These are phyloP conservation scores for Microctonus hyperodae DNA, from an alignment of 2,888 invertebrate species.

Conservation along the genomic window DNA sequence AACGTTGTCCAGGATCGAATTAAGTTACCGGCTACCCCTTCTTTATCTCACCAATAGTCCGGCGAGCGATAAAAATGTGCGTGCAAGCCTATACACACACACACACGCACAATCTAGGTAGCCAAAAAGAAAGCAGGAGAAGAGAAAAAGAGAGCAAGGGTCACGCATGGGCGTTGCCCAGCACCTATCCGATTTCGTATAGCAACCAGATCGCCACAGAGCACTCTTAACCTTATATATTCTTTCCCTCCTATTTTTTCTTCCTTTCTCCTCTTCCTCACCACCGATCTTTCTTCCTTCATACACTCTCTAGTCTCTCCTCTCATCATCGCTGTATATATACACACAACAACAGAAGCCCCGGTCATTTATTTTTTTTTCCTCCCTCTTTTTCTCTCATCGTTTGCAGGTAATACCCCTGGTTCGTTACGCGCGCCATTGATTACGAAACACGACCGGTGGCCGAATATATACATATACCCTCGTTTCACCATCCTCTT, in stretches of 20 bases:
- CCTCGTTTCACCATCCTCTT: no score
- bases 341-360: background rate
- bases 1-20: slow-evolving; percentile 32
- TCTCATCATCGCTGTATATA: slow-evolving; percentile 1
- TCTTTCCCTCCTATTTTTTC: slow-evolving; percentile 28
- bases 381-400: slow-evolving; percentile 34
- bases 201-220: slow-evolving; percentile 32
- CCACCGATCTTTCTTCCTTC: slow-evolving; percentile 13
- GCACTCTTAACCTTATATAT: slow-evolving; percentile 46
- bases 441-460: slow-evolving; percentile 45
- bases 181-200: slow-evolving; percentile 56
- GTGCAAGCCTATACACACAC: no score
- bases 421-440: slow-evolving; percentile 51
- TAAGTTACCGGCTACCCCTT: slow-evolving; percentile 44
- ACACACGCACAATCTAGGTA: slow-evolving; percentile 1
- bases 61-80: slow-evolving; percentile 20
- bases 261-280: slow-evolving; percentile 2
- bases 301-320: background rate
- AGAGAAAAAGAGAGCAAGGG: slow-evolving; percentile 44
- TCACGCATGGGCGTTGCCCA: slow-evolving; percentile 58
- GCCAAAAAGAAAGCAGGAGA: background rate
- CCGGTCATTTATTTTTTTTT: slow-evolving; percentile 25
- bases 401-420: slow-evolving; percentile 50
- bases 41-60: slow-evolving; percentile 28
- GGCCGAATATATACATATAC: slow-evolving; percentile 26